phyloP scores from a whole-genome alignment of 2,888 invertebrate species.

The Drosophila koepferae region DNA sequence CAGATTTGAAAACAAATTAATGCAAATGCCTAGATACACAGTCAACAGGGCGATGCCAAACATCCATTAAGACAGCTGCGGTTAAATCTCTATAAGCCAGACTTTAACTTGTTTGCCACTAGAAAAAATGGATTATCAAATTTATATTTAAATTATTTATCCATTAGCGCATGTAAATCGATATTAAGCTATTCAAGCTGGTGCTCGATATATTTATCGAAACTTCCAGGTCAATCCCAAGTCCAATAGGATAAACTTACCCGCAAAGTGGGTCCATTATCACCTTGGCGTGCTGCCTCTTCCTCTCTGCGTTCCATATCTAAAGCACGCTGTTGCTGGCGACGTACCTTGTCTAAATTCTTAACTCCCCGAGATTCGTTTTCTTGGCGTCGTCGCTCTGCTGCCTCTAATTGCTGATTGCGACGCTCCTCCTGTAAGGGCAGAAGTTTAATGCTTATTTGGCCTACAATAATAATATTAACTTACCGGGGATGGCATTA shows the following conservation, averaged over 20 bases:
- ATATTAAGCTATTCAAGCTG: not conserved
- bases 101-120: slow-evolving; percentile 83
- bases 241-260: slow-evolving; percentile 16
- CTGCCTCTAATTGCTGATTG: slow-evolving; percentile 89
- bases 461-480: slow-evolving; percentile 2
- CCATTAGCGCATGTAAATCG: not conserved
- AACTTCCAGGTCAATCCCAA: not conserved
- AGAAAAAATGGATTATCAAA: slow-evolving; percentile 28
- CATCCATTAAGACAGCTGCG: slow-evolving; percentile 35
- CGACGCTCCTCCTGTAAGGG: slow-evolving; percentile 87
- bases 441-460: slow-evolving; percentile 3
- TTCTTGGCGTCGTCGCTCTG: slow-evolving; percentile 88
- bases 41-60: slow-evolving; percentile 5
- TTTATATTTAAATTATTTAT: not conserved
- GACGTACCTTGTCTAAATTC: slow-evolving; percentile 87
- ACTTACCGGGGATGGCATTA: slow-evolving; percentile 83
- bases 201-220: not conserved
- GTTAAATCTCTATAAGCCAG: not conserved
- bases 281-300: slow-evolving; percentile 84
- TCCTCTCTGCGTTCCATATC: slow-evolving; percentile 87
- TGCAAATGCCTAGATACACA: slow-evolving; percentile 41
- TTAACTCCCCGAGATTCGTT: slow-evolving; percentile 88
- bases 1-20: slow-evolving; percentile 19
- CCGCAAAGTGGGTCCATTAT: slow-evolving; percentile 49
- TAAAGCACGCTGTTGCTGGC: slow-evolving; percentile 87